Conservation (phyloP, 1,140 invertebrate species). For the Helicoverpa armigera region DNA sequence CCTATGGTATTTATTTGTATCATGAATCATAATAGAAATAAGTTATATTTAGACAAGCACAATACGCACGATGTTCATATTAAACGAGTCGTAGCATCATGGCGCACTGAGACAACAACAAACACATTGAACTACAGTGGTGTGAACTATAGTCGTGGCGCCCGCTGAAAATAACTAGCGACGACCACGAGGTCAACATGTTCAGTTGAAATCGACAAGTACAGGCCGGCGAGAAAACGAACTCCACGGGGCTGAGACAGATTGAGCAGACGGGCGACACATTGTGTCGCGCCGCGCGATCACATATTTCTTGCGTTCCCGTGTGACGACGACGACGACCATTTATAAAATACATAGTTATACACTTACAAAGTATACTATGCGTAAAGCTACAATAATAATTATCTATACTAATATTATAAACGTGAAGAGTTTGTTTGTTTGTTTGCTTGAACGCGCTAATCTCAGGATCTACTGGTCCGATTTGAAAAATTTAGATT, state of each 20-base stretch:
- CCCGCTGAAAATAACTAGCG: background rate
- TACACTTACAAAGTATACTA: no score
- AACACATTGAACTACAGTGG: background rate
- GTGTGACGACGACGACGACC: background rate
- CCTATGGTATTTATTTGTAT: no score
- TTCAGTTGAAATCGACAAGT: background rate
- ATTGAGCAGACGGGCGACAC: slow-evolving; percentile 5
- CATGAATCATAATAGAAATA: no score
- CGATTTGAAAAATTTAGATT: no score
- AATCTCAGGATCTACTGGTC: no score
- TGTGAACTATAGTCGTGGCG: background rate
- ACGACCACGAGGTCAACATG: slow-evolving; percentile 1
- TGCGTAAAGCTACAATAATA: no score
- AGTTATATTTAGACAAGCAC: no score
- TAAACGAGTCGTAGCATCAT: background rate
- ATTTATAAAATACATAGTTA: no score
- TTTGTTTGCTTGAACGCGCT: no score
- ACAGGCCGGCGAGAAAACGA: background rate
- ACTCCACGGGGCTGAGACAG: background rate
- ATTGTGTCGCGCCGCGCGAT: background rate
- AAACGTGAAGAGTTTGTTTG: no score
- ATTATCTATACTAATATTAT: no score
- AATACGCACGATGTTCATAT: no score
- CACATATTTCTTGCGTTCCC: background rate
- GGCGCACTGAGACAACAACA: background rate